A percentile compares a stretch with the other conserved stretches of the same genome.
Evolutionary conservation across 2,113 vertebrate species (phyloP).

Genomic region (Petrocephalus zakoni): DNA sequence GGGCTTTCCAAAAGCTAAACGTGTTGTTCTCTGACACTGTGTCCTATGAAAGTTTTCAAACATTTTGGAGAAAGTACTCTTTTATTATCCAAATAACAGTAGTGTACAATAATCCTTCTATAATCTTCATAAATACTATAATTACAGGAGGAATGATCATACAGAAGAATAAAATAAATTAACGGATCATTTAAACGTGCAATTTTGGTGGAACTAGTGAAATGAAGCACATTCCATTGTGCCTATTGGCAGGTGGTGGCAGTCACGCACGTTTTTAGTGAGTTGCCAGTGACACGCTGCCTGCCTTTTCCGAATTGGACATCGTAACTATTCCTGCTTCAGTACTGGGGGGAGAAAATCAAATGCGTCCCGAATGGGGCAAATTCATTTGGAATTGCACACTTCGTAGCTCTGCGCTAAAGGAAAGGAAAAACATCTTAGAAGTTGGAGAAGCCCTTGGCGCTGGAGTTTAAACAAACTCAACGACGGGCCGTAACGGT

Average conservation of each 20-base stretch:
- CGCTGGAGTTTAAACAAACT: conserved; percentile 24
- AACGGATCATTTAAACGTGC: not conserved
- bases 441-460: conserved; percentile 24
- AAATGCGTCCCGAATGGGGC: conserved; percentile 51
- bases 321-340: conserved; percentile 46
- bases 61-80: not conserved
- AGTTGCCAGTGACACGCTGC: not conserved
- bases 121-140: not conserved
- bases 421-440: conserved; percentile 33
- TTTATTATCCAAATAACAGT: not conserved
- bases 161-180: not conserved
- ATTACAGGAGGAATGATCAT: not conserved
- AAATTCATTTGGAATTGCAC: conserved; percentile 50
- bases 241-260: conserved; percentile 20
- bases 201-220: not conserved
- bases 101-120: not conserved
- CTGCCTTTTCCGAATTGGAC: conserved; percentile 38
- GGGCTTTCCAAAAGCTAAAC: not conserved
- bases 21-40: not conserved
- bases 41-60: not conserved
- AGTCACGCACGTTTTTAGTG: not conserved
- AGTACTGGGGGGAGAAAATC: conserved; percentile 47
- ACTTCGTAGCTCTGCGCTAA: conserved; percentile 27
- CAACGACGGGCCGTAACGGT: conserved; percentile 24
- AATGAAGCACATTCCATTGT: not conserved